Base-by-base conservation (phyloP, 2,888 invertebrate species). In the Frankliniella intonsa region DNA sequence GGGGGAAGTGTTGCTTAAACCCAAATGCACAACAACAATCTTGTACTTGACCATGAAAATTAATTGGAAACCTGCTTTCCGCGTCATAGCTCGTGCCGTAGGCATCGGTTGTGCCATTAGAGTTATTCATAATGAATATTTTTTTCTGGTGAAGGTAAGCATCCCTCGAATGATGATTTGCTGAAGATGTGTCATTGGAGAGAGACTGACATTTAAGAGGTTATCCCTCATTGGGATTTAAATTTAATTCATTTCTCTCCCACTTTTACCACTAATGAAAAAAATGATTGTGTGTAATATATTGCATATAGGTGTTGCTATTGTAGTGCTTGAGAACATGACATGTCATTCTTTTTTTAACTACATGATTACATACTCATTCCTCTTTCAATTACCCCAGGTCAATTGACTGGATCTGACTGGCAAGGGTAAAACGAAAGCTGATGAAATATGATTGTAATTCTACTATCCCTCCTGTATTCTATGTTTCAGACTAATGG, bases 401-500 rank as follows among this genome's bases (percentile, higher is more conserved):
- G 38, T 38, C 38, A 38, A 38, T 38, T 2, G 38, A 38, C 38
- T 38, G 38, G 38, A 38, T 5, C 38, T 38, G 38, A 38, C 5
- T 2, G 38, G 38, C 38, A 38, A 38, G 38, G 38, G 5, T 38
- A 5, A 38, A 38, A 38, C 38, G 2, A 38, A 38, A 38, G 38
- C 38, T 38, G 2, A 11, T 55, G 14, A 19, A 19, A 14, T 55
- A 0, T 5, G 19, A 14, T 14, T 55, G 14, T 55, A 55, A 10
- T 55, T 14, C 55, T 7, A 1, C 5, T 62, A 17, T n/a, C 62
- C 14, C 17, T n/a, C 62, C 14, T 17, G 8, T 62, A 14, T 19
- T 69, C 65, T 83, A 82, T 84, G 83, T 90, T 90, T 81, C 87
- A 97, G 96, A 97, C 97, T 88, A 92, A 93, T 82, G 97, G 97